These are phyloP conservation scores for Embidobia sp. DNA, from an alignment of 2,888 invertebrate species.

Conservation along the genomic window DNA sequence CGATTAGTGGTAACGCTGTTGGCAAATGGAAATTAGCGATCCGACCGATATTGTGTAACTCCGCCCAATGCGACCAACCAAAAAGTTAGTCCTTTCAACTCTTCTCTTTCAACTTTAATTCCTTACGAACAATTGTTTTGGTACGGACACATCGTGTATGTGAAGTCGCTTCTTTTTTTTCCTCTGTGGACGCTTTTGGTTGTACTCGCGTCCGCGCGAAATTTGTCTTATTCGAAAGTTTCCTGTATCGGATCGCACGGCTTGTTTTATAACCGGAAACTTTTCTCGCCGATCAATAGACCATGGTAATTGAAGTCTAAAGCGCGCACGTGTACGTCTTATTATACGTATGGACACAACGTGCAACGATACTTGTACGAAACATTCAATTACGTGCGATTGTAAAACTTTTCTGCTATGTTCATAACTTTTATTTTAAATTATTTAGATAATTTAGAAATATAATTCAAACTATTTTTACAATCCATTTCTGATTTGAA, in stretches of 20 bases:
- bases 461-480: no score
- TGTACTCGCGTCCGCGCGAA: slow-evolving; percentile 65
- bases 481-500: no score
- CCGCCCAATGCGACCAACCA: slow-evolving; percentile 21
- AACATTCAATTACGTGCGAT: slow-evolving; percentile 38
- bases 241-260: slow-evolving; percentile 64
- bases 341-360: slow-evolving; percentile 31
- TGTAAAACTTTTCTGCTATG: background rate
- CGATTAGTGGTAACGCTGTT: no score
- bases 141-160: slow-evolving; percentile 19
- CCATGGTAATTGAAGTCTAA: slow-evolving; percentile 69
- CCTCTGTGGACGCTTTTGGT: slow-evolving; percentile 40
- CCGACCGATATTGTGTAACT: slow-evolving; percentile 14
- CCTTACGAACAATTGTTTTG: slow-evolving; percentile 62
- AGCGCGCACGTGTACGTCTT: slow-evolving; percentile 56
- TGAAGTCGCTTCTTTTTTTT: slow-evolving; percentile 19
- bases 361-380: slow-evolving; percentile 34
- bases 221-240: slow-evolving; percentile 70
- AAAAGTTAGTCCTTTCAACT: slow-evolving; percentile 38
- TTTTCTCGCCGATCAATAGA: slow-evolving; percentile 66
- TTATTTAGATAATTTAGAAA: no score
- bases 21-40: slow-evolving; percentile 32
- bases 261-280: slow-evolving; percentile 67
- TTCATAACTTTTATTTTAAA: slow-evolving; percentile 3
- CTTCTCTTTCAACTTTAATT: slow-evolving; percentile 64